phyloP scores from a whole-genome alignment of 1,140 invertebrate genomes.

The Cotesia chilonis region DNA sequence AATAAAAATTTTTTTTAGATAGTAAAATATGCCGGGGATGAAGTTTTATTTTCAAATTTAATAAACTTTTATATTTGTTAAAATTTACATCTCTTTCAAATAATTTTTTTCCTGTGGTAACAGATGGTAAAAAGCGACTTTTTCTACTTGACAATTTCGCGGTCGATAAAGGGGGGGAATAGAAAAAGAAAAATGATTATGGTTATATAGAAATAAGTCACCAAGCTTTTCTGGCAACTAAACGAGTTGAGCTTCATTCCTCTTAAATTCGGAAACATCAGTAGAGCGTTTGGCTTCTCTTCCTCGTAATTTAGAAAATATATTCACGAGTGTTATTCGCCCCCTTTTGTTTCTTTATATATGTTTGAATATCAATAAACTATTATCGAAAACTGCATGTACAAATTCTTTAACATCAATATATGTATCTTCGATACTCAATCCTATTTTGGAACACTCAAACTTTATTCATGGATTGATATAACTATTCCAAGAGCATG shows the following conservation, averaged over 20 bases:
- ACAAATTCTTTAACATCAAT: slow-evolving; percentile 32
- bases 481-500: slow-evolving; percentile 7
- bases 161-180: neutral
- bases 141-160: neutral
- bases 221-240: neutral
- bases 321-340: slow-evolving; percentile 16
- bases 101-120: neutral
- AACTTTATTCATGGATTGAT: slow-evolving; percentile 8
- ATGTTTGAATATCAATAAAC: slow-evolving; percentile 27
- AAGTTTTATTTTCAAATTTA: no score
- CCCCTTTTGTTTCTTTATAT: neutral
- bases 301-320: slow-evolving; percentile 31
- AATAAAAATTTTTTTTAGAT: no score
- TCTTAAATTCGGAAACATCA: neutral
- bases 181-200: neutral
- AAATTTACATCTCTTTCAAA: no score
- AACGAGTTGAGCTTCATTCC: neutral
- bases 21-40: no score
- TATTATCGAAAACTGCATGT: slow-evolving; percentile 28
- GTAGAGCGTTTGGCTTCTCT: slow-evolving; percentile 23
- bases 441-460: neutral
- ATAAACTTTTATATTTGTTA: no score
- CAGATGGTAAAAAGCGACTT: neutral
- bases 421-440: neutral
- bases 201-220: slow-evolving; percentile 3